Base-by-base conservation (phyloP, 2,888 invertebrate species). In the Thelaira solivaga region DNA sequence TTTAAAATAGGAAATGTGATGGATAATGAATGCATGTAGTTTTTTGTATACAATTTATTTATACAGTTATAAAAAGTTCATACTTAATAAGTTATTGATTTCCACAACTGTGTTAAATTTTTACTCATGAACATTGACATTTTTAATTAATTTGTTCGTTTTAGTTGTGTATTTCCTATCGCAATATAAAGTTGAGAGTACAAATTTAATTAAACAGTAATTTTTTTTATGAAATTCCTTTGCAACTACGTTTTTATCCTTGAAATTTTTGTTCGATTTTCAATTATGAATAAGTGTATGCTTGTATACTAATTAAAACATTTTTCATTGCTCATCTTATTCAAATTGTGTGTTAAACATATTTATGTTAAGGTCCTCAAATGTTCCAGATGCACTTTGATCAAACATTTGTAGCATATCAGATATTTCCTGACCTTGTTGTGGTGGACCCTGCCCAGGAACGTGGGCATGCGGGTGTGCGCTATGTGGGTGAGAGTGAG, bases 401-500 rank as follows among this genome's bases (percentile, higher is more conserved):
- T 96, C 95, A 69, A 97, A 90, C 93, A 97, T 96, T 90, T 97
- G 96, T 84, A 97, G 90, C 96, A 97, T 96, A 85, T 97, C 97
- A 13, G 96, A 94, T 69, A 97, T 92, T 90, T 96, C 96, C 84
- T 94, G 94, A 6, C 93, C 93, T 83, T 93, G 93, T 41, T 93
- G 92, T 29, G 90, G 90, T 8, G 84, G 90, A 43, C 90, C 89
- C 81, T 91, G 91, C 22, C 88, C 87, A 7, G 85, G 83, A 11
- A 89, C 89, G 45, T 89, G 89, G 18, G 86, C 87, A 62, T 87
- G 88, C 1, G 82, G 82, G 82, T 87, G 89, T 26, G 73, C 22
- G 7, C 62, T 59, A 20, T 81, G 75, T 8, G 82, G 81, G 55
- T 81, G 68, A 90, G 76, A 88, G 85, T 74, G 89, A 86, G 77